A percentile compares a stretch with the other conserved stretches of the same genome.
Conservation (phyloP, 37 sponge, comb jelly and placozoan species). For the Tethya wilhelma region DNA sequence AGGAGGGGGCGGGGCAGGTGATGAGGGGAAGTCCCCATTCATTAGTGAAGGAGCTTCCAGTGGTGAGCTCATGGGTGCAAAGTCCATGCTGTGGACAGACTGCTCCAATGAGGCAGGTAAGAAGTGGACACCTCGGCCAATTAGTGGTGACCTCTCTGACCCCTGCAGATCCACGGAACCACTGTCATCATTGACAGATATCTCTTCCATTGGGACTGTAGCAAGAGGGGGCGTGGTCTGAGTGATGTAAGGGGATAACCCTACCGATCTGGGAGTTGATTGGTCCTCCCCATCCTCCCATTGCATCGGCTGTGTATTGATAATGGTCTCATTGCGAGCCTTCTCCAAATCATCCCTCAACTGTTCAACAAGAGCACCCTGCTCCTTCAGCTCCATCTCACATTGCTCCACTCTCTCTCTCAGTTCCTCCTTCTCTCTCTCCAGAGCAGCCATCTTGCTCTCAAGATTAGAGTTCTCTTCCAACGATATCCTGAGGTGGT, state of each 20-base stretch:
- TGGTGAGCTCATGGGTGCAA: constrained; percentile 10
- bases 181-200: background rate
- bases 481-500: background rate
- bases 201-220: constrained; percentile 26
- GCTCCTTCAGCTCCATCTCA: background rate
- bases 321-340: no score
- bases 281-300: no score
- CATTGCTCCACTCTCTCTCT: background rate
- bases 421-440: constrained; percentile 8
- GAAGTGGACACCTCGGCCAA: background rate
- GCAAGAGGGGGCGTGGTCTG: no score
- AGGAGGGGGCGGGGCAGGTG: background rate
- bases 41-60: background rate
- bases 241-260: no score
- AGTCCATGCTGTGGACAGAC: constrained; percentile 1
- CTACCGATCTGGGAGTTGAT: background rate
- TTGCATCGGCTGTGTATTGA: no score
- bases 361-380: no score
- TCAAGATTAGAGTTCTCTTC: constrained; percentile 1
- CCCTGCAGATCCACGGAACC: background rate
- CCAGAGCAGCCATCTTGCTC: background rate
- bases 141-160: background rate
- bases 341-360: background rate
- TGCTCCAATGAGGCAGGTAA: constrained; percentile 9
- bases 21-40: background rate